These are phyloP conservation scores for Apeltes quadracus DNA, from an alignment of 2,113 vertebrate genomes.

Conservation along the genomic window DNA sequence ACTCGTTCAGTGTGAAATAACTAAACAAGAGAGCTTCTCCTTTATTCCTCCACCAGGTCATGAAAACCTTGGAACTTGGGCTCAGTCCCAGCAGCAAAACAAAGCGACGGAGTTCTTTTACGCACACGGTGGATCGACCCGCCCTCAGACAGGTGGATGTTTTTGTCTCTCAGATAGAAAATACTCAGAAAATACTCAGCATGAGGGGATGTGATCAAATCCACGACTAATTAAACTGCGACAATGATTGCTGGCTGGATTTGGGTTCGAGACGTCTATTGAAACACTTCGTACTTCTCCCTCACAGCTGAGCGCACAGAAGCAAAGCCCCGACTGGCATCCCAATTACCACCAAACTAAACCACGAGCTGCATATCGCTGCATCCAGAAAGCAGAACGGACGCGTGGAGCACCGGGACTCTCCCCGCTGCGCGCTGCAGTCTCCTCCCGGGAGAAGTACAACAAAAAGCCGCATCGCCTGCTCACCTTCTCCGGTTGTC, in stretches of 20 bases:
- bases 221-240: neutral
- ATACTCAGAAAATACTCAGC: no score
- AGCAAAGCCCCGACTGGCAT: neutral
- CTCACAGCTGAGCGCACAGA: neutral
- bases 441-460: conserved; percentile 16
- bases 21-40: neutral
- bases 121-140: neutral
- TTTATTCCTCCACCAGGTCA: neutral
- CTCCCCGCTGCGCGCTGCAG: neutral
- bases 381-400: neutral
- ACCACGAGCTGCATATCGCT: neutral
- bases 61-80: neutral
- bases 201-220: neutral
- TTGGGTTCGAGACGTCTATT: neutral
- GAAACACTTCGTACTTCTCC: neutral
- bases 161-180: no score
- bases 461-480: neutral
- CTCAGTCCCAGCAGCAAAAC: conserved; percentile 33
- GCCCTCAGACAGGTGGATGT: neutral
- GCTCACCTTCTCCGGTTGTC: conserved; percentile 62
- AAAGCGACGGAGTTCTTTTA: conserved; percentile 7
- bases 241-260: neutral
- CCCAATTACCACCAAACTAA: neutral
- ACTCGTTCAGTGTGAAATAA: neutral
- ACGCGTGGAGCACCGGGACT: neutral